Percentiles rank a stretch among this genome's conserved stretches.
Conservation (phyloP, 2,888 invertebrate genomes). For the Andrena chrysosceles region DNA sequence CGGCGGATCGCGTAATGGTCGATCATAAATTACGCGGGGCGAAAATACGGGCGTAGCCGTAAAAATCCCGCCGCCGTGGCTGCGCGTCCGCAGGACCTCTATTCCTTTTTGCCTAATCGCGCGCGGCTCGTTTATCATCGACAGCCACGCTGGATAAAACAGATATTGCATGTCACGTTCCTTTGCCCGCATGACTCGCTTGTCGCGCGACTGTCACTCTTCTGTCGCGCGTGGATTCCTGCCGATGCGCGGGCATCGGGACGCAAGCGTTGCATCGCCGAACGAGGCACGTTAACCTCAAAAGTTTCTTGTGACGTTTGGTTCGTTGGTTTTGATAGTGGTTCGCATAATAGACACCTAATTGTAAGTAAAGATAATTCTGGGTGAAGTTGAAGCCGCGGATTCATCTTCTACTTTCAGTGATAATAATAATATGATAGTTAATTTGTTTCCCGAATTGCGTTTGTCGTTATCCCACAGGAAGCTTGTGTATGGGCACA, state of each 20-base stretch:
- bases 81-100: slow-evolving; percentile 21
- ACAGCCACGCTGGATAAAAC: slow-evolving; percentile 45
- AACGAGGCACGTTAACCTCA: background rate
- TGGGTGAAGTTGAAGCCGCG: too few relatives aligned
- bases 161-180: slow-evolving; percentile 59
- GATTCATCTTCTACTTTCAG: too few relatives aligned
- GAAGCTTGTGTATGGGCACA: too few relatives aligned
- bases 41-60: slow-evolving; percentile 74
- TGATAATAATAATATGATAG: too few relatives aligned
- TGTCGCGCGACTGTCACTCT: slow-evolving; percentile 45
- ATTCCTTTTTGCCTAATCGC: slow-evolving; percentile 73
- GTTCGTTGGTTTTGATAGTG: too few relatives aligned
- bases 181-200: slow-evolving; percentile 39
- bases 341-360: too few relatives aligned
- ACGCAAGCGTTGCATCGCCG: background rate
- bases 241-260: slow-evolving; percentile 9
- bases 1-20: slow-evolving; percentile 80
- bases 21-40: slow-evolving; percentile 78
- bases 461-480: too few relatives aligned
- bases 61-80: slow-evolving; percentile 66
- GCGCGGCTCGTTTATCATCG: slow-evolving; percentile 66
- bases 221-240: slow-evolving; percentile 30
- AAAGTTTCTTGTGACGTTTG: background rate
- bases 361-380: too few relatives aligned
- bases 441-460: too few relatives aligned